Conservation (phyloP, 2,888 invertebrate genomes). For the Phasia obesa region DNA sequence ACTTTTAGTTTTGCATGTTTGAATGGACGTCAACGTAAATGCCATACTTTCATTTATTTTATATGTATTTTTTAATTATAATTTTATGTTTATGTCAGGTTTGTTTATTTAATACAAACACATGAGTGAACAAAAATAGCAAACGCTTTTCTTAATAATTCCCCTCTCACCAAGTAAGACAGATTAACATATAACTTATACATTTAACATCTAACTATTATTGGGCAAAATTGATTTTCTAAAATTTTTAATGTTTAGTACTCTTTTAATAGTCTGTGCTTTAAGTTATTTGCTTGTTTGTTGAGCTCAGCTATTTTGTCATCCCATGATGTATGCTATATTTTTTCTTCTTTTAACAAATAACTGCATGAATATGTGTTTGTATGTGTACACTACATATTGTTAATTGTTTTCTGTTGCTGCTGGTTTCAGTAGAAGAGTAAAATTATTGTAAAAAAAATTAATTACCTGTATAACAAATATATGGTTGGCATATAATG, state of each 20-base stretch:
- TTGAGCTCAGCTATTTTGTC: constrained; percentile 1
- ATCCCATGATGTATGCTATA: neutral
- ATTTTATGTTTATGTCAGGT: constrained; percentile 57
- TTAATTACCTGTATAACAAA: constrained; percentile 69
- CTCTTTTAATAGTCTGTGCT: too few species aligned
- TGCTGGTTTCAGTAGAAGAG: constrained; percentile 37
- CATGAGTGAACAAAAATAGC: constrained; percentile 9
- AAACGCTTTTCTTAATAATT: neutral
- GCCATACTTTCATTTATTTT: constrained; percentile 10
- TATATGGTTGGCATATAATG: constrained; percentile 63
- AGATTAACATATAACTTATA: neutral
- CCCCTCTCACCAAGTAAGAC: neutral
- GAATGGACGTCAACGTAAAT: neutral
- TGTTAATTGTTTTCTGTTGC: constrained; percentile 31
- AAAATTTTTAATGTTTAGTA: neutral
- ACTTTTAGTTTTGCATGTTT: constrained; percentile 38
- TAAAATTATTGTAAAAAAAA: constrained; percentile 58
- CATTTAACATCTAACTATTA: neutral
- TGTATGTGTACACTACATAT: too few species aligned
- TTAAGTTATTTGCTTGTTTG: too few species aligned
- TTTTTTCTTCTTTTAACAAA: neutral
- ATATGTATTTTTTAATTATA: constrained; percentile 48
- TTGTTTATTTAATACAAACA: constrained; percentile 41
- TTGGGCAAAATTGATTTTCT: neutral
- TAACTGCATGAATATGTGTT: neutral